Evolutionary conservation across 2,113 vertebrate species (phyloP).

Genomic region (Apistogramma diplotaenia): DNA sequence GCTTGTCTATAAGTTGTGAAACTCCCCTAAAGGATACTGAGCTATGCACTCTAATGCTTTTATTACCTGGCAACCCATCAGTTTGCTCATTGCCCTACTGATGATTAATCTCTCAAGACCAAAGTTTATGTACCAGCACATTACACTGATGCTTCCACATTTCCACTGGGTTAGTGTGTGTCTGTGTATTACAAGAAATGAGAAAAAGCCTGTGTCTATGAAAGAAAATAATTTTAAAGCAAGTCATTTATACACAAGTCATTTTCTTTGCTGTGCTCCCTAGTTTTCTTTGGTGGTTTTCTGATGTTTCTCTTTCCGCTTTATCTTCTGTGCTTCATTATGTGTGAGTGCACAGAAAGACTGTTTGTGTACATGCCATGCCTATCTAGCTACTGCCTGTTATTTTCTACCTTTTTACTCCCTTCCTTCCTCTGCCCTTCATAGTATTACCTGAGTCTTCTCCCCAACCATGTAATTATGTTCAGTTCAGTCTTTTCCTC

Average conservation of each 20-base stretch:
- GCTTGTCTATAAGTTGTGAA: not conserved
- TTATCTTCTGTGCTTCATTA: not conserved
- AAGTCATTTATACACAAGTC: not conserved
- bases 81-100: slow-evolving; percentile 22
- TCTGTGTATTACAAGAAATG: not conserved
- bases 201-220: not conserved
- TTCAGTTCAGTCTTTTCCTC: not conserved
- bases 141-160: slow-evolving; percentile 4
- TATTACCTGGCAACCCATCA: slow-evolving; percentile 44
- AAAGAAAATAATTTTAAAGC: not conserved
- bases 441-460: not conserved
- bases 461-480: not conserved
- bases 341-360: not conserved
- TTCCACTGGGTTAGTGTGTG: not conserved
- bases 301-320: not conserved
- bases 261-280: not conserved
- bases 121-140: slow-evolving; percentile 19
- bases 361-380: not conserved
- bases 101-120: slow-evolving; percentile 32
- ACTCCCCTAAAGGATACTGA: slow-evolving; percentile 15
- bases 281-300: not conserved
- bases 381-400: not conserved
- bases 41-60: slow-evolving; percentile 34
- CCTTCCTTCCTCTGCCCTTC: not conserved
- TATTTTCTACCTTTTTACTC: not conserved